A percentile compares a stretch with the other conserved stretches of the same genome.
These are phyloP conservation scores for Phyllotis vaccarum DNA, from an alignment of 2,797 vertebrate species.

Conservation along the genomic window DNA sequence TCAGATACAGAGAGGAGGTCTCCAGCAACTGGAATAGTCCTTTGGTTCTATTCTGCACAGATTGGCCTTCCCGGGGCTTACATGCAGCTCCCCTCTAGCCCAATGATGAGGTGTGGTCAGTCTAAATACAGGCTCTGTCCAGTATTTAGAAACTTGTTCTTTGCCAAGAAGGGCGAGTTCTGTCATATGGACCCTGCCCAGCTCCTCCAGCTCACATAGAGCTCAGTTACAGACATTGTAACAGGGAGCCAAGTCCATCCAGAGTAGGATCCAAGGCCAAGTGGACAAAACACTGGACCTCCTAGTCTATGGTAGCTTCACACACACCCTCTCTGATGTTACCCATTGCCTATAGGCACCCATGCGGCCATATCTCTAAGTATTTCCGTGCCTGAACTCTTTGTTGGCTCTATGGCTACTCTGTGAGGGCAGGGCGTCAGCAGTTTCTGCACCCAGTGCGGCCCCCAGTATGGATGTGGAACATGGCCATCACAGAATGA, in stretches of 20 bases:
- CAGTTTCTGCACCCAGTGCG: background rate
- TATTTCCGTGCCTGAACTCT: background rate
- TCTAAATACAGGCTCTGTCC: background rate
- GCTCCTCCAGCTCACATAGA: background rate
- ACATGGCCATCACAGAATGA: background rate
- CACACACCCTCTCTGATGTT: rapidly evolving
- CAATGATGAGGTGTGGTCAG: background rate
- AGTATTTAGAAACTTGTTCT: background rate
- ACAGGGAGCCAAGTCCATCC: background rate
- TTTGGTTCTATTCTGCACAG: background rate
- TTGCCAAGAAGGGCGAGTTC: background rate
- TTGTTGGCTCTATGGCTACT: background rate
- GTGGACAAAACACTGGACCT: background rate
- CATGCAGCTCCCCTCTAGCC: background rate
- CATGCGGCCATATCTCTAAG: background rate
- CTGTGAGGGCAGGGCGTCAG: background rate
- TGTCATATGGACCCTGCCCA: background rate
- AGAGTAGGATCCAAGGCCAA: background rate
- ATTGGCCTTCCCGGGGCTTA: background rate
- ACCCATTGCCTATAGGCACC: background rate
- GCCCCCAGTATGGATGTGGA: background rate
- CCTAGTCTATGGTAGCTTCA: background rate
- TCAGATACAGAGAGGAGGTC: background rate
- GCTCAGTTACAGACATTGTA: background rate
- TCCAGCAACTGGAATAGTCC: background rate